Base-by-base conservation (phyloP, 2,797 vertebrate species). In the Sebastiscus albofasciatus region DNA sequence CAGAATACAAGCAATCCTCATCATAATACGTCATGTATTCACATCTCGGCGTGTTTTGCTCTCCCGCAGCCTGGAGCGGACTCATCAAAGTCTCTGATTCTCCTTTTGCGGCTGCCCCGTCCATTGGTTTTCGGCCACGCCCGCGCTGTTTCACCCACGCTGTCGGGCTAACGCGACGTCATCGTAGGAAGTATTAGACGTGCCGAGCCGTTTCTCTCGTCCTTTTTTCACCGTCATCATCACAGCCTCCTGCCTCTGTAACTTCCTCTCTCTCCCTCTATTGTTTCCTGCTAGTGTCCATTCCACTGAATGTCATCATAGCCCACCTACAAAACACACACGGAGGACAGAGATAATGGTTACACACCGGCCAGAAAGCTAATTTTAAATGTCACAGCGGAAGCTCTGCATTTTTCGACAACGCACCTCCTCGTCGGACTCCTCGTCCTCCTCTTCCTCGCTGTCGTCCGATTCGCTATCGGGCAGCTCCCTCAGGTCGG, bases 401-500 rank as follows among this genome's bases (percentile, higher is more conserved):
- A 65, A 49, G 2, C n/a, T 49, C 46, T 20, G 26, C 4, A 0
- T 36, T 42, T 36, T 61, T 82, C 8, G 49, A 62, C 76, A 55
- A 55, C 75, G 1, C 55, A 95, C 95, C 90, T 94, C 94, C 0
- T 95, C 94, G 1, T 94, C 94, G 5, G 84, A 93, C 77, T 86
- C 76, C 1, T 79, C 62, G 0, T 87, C 83, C 5, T 91, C 90
- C 27, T 94, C 93, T 29, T 96, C 96, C 26, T 98, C 98, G 0
- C 96, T 97, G 89, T 98, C 97, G 0, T 98, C 98, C 27, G 97
- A 96, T 20, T 97, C 97, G 79, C 97, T 98, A 61, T 99, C 97
- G 0, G 97, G 97, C 69, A 99, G 95, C 87, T 96, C 96, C 81
- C 97, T 96, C 72, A 99, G 92, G 58, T 94, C 89, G 0, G 95